These are phyloP conservation scores for Helleia helle DNA, from an alignment of 2,888 invertebrate species.

Conservation along the genomic window DNA sequence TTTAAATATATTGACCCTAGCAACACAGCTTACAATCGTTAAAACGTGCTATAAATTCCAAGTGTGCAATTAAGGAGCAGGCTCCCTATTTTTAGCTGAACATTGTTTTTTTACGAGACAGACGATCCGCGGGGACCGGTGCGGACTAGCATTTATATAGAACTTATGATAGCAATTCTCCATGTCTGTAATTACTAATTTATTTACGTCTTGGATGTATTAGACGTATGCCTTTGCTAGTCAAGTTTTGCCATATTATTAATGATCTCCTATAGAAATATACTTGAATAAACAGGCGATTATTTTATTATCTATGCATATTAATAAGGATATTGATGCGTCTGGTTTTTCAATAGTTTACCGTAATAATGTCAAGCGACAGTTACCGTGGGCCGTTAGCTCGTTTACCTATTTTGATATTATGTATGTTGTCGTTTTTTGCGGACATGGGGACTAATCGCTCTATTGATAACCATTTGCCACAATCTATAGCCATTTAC, in stretches of 20 bases:
- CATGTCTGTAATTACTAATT: conserved; percentile 4
- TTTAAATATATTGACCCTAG: background rate
- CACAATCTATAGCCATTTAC: too few relatives aligned
- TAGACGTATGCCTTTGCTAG: background rate
- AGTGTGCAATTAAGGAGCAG: conserved; percentile 55
- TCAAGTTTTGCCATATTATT: conserved; percentile 5
- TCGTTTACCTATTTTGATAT: too few relatives aligned
- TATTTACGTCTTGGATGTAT: background rate
- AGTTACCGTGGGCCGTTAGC: too few relatives aligned
- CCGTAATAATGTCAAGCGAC: too few relatives aligned
- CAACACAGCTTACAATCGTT: conserved; percentile 32
- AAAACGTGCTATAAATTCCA: conserved; percentile 60
- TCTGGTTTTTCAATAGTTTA: background rate
- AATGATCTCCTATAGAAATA: background rate
- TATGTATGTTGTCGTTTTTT: too few relatives aligned
- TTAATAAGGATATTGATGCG: background rate
- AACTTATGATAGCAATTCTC: conserved; percentile 5
- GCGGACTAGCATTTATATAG: conserved; percentile 16
- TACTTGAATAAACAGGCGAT: background rate
- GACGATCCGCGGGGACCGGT: conserved; percentile 37
- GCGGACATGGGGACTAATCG: too few relatives aligned
- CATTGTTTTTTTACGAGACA: conserved; percentile 37
- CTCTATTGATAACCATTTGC: too few relatives aligned
- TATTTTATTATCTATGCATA: background rate
- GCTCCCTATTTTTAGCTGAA: conserved; percentile 59